A percentile compares a stretch with the other conserved stretches of the same genome.
These are phyloP conservation scores for Parazoanthus swiftii DNA, from an alignment of 92 coral and sea anemone species.

Conservation along the genomic window DNA sequence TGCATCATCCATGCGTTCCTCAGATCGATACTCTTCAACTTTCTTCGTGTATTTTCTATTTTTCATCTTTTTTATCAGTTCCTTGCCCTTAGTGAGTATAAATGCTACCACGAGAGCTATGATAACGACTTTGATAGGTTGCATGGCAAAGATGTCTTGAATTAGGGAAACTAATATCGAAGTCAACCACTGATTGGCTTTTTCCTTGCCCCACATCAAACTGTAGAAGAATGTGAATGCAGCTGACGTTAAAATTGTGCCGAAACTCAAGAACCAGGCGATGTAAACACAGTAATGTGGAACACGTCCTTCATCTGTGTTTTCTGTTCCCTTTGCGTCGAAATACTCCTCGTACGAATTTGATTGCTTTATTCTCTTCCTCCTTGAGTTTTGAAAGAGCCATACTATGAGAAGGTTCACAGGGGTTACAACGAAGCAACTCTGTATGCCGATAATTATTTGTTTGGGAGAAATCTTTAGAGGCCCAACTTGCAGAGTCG, in stretches of 20 bases:
- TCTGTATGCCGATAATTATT: slow-evolving; percentile 58
- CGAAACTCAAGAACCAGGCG: slow-evolving; percentile 61
- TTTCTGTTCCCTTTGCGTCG: not conserved
- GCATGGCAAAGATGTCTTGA: slow-evolving; percentile 56
- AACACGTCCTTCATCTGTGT: slow-evolving; percentile 17
- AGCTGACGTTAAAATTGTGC: slow-evolving; percentile 44
- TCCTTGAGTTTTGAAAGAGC: slow-evolving; percentile 30
- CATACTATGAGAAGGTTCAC: slow-evolving; percentile 41
- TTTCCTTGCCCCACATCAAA: slow-evolving; percentile 60
- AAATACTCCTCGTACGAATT: no score
- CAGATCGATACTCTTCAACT: not conserved
- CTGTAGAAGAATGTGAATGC: slow-evolving; percentile 68
- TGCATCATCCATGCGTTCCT: not conserved
- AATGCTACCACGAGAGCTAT: slow-evolving; percentile 46
- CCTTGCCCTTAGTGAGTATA: not conserved
- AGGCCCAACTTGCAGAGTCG: slow-evolving; percentile 52
- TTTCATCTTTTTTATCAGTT: not conserved
- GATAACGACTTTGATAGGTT: slow-evolving; percentile 52
- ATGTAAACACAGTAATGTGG: slow-evolving; percentile 65
- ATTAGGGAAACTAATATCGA: slow-evolving; percentile 48
- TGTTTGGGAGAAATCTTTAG: slow-evolving; percentile 49
- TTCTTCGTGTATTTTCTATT: not conserved
- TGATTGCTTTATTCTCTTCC: no score
- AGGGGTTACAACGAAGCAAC: slow-evolving; percentile 60
- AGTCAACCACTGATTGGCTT: slow-evolving; percentile 61